Evolutionary conservation across 2,113 vertebrate genomes (phyloP), one percentile per base, ranked within the genome.

Genomic region (Pachycephala philippinensis): DNA sequence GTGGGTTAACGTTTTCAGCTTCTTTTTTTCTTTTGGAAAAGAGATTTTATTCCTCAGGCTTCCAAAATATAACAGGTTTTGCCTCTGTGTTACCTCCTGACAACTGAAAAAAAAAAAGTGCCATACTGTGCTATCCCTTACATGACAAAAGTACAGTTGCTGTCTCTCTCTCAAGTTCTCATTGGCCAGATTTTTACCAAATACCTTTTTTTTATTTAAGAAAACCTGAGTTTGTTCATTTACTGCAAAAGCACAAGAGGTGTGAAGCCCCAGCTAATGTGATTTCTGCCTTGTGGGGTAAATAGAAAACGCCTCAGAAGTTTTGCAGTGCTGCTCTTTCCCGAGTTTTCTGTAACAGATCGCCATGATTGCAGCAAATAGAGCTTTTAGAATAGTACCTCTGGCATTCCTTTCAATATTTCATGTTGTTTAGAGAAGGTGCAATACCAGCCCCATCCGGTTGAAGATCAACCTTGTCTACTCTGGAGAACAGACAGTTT

Each of bases 391-490:
- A 76, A 33, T 54, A 78, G 31, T 72, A 33, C 71, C 11, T 90
- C 37, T 65, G 49, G 40, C 69, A 57, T 72, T 49, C 74, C 74
- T 85, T 68, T n/a, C 82, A 84, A 6, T 91, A 78, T 66, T 91
- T 84, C 23, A 17, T 78, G 23, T 52, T 77, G 78, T 70, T 79
- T 30, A 84, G 39, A 70, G 40, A 69, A 69, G 40, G n/a, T 89
- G 61, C 65, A 65, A 39, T 84, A 45, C 30, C 45, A 50, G 16
- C 70, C 40, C 89, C 93, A 95, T 96, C 89, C 8, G 71, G 87
- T 75, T 92, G 90, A 97, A 96, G 91, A 97, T 95, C 91, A 96
- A 90, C 92, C 91, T 96, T 90, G 95, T 95, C 91, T 95, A 40
- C 93, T 96, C 90, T 74, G 82, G 90, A 94, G 96, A 95, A 85